Evolutionary conservation across 2,113 vertebrate species (phyloP).

Genomic region (Pelvicachromis taeniatus): DNA sequence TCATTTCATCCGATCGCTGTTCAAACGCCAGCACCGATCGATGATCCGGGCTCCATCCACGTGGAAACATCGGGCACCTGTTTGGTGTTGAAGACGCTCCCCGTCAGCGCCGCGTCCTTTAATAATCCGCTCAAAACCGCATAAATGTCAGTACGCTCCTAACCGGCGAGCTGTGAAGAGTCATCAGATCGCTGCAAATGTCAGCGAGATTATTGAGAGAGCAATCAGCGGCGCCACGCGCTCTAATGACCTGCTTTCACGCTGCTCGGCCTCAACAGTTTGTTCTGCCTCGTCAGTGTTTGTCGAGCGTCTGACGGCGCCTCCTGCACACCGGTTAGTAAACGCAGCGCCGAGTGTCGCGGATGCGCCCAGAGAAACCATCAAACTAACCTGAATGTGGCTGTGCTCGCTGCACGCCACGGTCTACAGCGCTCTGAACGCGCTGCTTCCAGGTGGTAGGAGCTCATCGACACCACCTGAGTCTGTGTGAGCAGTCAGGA

Average conservation of each 20-base stretch:
- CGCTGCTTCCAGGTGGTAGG: neutral
- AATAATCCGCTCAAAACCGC: conserved; percentile 18
- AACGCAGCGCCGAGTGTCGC: neutral
- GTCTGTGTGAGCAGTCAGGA: neutral
- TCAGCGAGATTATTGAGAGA: conserved; percentile 34
- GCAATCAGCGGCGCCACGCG: neutral
- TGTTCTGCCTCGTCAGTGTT: neutral
- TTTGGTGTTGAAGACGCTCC: neutral
- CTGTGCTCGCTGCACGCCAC: neutral
- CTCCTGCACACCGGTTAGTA: neutral
- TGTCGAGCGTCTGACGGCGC: neutral
- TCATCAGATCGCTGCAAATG: conserved; percentile 34
- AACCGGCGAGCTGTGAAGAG: conserved; percentile 6
- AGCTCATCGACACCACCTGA: neutral
- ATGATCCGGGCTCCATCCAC: neutral
- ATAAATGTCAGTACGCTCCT: conserved; percentile 38
- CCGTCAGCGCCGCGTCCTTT: neutral
- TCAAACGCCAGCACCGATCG: neutral
- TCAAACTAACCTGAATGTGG: neutral
- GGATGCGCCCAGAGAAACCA: neutral
- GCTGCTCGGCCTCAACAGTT: neutral
- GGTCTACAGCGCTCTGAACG: neutral
- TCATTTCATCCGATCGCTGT: neutral
- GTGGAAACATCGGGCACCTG: neutral
- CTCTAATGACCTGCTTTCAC: neutral